These are phyloP conservation scores for Mionectes macconnelli DNA, from an alignment of 2,113 vertebrate genomes.

Conservation along the genomic window DNA sequence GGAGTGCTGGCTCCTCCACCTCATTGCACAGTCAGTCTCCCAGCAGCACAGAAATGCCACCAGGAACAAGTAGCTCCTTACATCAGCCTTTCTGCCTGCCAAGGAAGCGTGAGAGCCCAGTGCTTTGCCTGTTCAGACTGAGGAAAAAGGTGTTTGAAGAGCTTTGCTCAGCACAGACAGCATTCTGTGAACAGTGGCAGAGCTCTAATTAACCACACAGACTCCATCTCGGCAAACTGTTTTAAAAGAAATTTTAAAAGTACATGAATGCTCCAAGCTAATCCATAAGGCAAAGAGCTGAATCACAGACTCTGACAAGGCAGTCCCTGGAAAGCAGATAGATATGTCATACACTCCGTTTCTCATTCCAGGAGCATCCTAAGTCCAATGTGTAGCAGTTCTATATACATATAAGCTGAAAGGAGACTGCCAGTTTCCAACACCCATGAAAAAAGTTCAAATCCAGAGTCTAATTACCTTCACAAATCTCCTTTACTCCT, in stretches of 20 bases:
- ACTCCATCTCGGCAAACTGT: conserved; percentile 24
- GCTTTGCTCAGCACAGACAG: conserved; percentile 6
- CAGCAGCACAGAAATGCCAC: conserved; percentile 15
- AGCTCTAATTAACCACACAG: conserved; percentile 52
- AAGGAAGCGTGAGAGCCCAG: neutral
- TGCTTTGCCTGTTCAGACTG: conserved; percentile 5
- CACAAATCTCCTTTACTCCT: neutral
- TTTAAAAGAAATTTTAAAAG: neutral
- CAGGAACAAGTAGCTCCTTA: neutral
- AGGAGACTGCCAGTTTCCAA: neutral
- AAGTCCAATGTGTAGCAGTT: neutral
- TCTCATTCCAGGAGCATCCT: conserved; percentile 30
- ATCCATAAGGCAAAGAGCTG: conserved; percentile 60
- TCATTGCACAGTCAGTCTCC: neutral
- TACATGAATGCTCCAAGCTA: conserved; percentile 1
- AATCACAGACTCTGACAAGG: conserved; percentile 48
- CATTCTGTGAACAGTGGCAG: conserved; percentile 23
- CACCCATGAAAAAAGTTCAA: neutral
- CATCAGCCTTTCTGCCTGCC: neutral
- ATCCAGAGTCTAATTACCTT: conserved; percentile 1
- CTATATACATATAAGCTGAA: neutral
- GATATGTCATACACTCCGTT: neutral
- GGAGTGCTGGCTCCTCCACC: neutral
- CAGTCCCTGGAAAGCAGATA: conserved; percentile 48
- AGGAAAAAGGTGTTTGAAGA: conserved; percentile 13